These are phyloP conservation scores for Cryptops parisi DNA, from an alignment of 2,888 invertebrate species.

Conservation along the genomic window DNA sequence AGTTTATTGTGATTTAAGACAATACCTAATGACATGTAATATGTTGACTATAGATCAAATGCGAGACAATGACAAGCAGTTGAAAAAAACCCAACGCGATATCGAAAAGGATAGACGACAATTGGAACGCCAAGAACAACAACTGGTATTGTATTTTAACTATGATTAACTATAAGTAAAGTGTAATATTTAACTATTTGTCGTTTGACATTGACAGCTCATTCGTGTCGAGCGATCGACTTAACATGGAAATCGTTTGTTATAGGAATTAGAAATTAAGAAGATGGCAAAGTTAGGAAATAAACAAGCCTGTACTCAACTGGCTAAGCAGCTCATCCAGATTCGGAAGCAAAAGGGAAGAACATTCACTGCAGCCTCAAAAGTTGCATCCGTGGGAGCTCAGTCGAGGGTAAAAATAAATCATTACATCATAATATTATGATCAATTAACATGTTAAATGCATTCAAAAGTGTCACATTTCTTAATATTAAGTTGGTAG, in stretches of 20 bases:
- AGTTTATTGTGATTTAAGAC: no score
- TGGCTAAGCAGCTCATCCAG: constrained; percentile 80
- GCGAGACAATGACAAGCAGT: constrained; percentile 60
- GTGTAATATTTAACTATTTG: no score
- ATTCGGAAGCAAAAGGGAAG: constrained; percentile 75
- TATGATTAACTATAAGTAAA: no score
- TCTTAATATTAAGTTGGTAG: no score
- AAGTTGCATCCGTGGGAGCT: constrained; percentile 56
- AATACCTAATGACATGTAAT: no score
- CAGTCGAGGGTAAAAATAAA: constrained; percentile 64
- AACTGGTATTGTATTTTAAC: constrained; percentile 52
- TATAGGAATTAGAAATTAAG: constrained; percentile 71
- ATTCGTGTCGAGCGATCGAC: no score
- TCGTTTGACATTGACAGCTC: no score
- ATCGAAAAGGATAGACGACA: constrained; percentile 66
- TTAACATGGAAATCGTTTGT: no score
- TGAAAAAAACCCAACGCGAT: constrained; percentile 66
- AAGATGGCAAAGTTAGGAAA: constrained; percentile 77
- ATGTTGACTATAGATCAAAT: constrained; percentile 50
- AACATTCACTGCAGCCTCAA: constrained; percentile 64
- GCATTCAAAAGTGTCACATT: no score
- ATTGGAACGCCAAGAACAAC: constrained; percentile 76
- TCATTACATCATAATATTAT: no score
- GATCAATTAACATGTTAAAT: no score
- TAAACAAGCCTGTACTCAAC: constrained; percentile 60